phyloP scores from a whole-genome alignment of 1,140 invertebrate species.

The Carcinoscorpius rotundicauda region DNA sequence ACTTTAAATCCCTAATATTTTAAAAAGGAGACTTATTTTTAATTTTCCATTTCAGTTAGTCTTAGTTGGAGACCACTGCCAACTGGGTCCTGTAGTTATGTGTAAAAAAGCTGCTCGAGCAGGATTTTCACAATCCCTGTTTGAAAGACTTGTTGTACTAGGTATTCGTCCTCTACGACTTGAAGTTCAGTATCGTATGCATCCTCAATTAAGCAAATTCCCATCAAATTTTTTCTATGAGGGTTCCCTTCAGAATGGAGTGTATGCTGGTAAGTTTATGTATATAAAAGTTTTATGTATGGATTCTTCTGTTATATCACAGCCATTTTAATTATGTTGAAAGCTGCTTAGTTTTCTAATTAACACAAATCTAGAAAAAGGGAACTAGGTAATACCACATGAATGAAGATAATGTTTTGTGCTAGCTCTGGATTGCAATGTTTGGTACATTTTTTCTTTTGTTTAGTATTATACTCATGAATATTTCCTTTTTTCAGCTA shows the following conservation, averaged over 20 bases:
- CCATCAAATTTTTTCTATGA: constrained; percentile 99
- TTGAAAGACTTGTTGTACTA: constrained; percentile 91
- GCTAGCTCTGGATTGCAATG: too few species aligned
- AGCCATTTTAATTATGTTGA: too few species aligned
- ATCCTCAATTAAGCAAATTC: constrained; percentile 90
- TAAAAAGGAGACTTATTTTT: too few species aligned
- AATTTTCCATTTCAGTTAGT: constrained; percentile 52
- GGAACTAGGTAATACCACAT: too few species aligned
- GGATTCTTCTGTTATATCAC: too few species aligned
- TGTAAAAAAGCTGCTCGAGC: constrained; percentile 97
- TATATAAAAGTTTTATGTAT: neutral
- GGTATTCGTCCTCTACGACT: constrained; percentile 88
- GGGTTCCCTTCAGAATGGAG: constrained; percentile 95
- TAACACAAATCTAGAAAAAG: too few species aligned
- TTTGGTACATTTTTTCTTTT: too few species aligned
- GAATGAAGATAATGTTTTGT: too few species aligned
- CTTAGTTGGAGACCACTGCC: constrained; percentile 97
- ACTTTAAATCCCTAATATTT: too few species aligned
- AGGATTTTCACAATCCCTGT: constrained; percentile 92
- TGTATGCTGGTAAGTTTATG: constrained; percentile 56
- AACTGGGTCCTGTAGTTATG: constrained; percentile 97
- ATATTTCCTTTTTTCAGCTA: neutral
- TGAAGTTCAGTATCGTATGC: constrained; percentile 99
- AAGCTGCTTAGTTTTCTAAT: too few species aligned
- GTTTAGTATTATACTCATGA: neutral